Base-by-base conservation (phyloP, 2,888 invertebrate genomes). In the Agrotis ipsilon region DNA sequence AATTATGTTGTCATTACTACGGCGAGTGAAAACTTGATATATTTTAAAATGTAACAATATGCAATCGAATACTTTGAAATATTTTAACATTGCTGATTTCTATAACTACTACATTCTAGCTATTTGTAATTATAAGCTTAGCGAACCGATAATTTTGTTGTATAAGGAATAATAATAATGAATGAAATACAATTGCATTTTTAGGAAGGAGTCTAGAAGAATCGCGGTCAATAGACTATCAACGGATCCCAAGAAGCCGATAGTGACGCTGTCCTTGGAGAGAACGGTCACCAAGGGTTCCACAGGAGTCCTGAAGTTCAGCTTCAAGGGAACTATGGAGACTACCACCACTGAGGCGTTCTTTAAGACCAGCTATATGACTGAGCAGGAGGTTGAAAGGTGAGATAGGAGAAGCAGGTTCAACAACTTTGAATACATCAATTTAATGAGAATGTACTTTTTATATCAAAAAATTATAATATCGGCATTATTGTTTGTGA, bases 261-360 rank as follows among this genome's bases (percentile, higher is more conserved):
- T 97, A 59, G 96, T 96, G 71, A 96, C 97, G 0, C 94, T 98
- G 2, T 94, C 96, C 62, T 91, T 98, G 5, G 97, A 97, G 63
- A 97, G 97, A 74, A 88, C 93, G 16, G 88, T 97, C 6, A 94
- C 96, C 5, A 95, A 96, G 60, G 97, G 96, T 0, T 94, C 97
- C 0, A 95, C 94, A 18, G 97, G 97, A 51, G 96, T 97, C 83
- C 86, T 98, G 19, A 96, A 97, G 78, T 96, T 98, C 58, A 94
- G 93, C 3, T 98, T 97, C 87, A 96, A 96, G 71, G 98, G 98
- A 0, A 96, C 96, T 67, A 92, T 98, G 81, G 97, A 96, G 73
- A 97, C 97, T 19, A 96, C 97, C 9, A 96, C 95, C 6, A 97
- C 97, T 0, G 97, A 97, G 78, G 98, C 97, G 0, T 96, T 98